Evolutionary conservation across 2,888 invertebrate genomes (phyloP).

Genomic region (Sicus ferrugineus): DNA sequence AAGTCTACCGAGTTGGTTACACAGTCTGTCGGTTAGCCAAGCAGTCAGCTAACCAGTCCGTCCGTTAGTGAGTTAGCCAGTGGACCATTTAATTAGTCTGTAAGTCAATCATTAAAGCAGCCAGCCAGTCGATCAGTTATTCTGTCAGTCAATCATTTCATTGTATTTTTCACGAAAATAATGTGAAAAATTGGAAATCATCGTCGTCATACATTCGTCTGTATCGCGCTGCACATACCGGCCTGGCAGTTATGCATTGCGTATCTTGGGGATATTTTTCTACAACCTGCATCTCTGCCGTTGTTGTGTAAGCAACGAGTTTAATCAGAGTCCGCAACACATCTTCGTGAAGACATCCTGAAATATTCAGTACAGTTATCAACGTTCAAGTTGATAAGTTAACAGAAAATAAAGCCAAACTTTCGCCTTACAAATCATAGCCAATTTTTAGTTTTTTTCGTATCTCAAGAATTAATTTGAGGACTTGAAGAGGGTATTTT

Average conservation of each 20-base stretch:
- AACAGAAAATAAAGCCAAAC: too few species aligned
- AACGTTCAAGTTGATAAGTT: too few species aligned
- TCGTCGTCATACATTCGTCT: not conserved
- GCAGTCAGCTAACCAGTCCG: not conserved
- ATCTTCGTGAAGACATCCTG: not conserved
- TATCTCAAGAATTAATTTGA: too few species aligned
- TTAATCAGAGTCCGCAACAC: not conserved
- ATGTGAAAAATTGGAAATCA: not conserved
- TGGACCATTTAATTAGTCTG: not conserved
- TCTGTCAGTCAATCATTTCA: not conserved
- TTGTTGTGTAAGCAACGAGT: constrained; percentile 8
- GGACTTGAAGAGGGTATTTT: too few species aligned
- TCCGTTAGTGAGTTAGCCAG: not conserved
- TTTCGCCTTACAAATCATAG: too few species aligned
- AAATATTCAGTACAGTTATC: too few species aligned
- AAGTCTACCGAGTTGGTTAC: not conserved
- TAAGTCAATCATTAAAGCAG: not conserved
- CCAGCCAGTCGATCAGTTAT: not conserved
- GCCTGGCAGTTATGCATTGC: not conserved
- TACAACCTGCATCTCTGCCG: not conserved
- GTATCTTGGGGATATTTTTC: not conserved
- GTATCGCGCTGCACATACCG: not conserved
- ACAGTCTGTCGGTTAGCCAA: not conserved
- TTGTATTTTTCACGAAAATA: not conserved
- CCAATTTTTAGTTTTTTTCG: too few species aligned